A percentile compares a stretch with the other conserved stretches of the same genome.
These are phyloP conservation scores for Panorpa germanica DNA, from an alignment of 2,888 invertebrate genomes.

Conservation along the genomic window DNA sequence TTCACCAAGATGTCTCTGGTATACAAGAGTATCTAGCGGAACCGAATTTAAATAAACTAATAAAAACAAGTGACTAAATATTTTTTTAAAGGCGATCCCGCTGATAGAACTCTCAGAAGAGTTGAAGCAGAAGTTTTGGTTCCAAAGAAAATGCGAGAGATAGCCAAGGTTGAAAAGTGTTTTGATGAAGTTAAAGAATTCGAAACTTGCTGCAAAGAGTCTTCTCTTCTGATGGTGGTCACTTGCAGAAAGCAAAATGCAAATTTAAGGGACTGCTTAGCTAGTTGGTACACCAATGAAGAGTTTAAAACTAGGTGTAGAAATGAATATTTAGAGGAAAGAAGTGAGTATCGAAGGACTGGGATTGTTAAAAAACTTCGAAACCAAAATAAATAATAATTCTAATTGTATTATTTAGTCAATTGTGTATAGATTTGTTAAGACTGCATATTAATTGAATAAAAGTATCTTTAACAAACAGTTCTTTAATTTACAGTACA, in stretches of 20 bases:
- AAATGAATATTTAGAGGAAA: conserved; percentile 60
- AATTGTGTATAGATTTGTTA: conserved; percentile 8
- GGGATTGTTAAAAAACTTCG: conserved; percentile 42
- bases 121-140: conserved; percentile 80
- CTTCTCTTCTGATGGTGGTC: conserved; percentile 47
- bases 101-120: conserved; percentile 63
- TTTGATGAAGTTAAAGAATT: conserved; percentile 47
- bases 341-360: conserved; percentile 64
- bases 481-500: conserved; percentile 13
- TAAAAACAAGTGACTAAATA: conserved; percentile 5
- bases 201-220: conserved; percentile 50
- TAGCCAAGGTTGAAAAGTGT: conserved; percentile 65
- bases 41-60: background rate
- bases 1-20: conserved; percentile 1
- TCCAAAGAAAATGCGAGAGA: conserved; percentile 74
- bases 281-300: conserved; percentile 58
- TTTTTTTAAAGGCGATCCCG: conserved; percentile 54
- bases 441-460: conserved; percentile 14
- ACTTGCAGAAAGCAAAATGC: conserved; percentile 56
- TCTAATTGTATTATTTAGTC: no score
- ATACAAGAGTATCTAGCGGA: conserved; percentile 5
- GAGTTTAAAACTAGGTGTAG: conserved; percentile 54
- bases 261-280: conserved; percentile 47
- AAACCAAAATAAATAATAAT: no score
- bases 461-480: conserved; percentile 15